Conservation (phyloP, 2,797 vertebrate genomes). For the Darevskia mixta region DNA sequence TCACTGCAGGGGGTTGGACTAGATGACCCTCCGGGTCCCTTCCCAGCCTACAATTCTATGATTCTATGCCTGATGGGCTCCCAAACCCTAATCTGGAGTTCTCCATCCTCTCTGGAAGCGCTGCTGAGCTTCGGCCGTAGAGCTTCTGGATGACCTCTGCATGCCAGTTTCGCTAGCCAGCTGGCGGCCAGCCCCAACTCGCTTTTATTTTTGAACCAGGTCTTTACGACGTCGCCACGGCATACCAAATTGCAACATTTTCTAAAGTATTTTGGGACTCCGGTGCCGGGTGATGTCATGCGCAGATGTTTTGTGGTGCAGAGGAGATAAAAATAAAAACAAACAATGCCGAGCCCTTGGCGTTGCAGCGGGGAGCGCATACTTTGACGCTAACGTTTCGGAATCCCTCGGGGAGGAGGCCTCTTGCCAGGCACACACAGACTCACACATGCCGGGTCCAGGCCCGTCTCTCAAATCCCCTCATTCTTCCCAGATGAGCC, state of each 20-base stretch:
- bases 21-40: no score
- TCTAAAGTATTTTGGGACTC: slow-evolving; percentile 11
- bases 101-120: background rate
- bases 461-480: background rate
- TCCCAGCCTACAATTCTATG: no score
- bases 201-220: slow-evolving; percentile 1
- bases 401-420: background rate
- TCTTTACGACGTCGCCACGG: background rate
- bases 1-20: no score
- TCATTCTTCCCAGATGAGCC: background rate
- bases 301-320: slow-evolving; percentile 29
- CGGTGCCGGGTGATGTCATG: slow-evolving; percentile 1
- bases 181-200: background rate
- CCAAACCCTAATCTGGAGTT: background rate
- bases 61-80: background rate
- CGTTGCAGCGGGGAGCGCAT: background rate
- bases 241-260: slow-evolving; percentile 8
- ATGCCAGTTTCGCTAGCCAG: background rate
- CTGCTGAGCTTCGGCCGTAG: background rate
- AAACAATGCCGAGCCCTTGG: background rate
- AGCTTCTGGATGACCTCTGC: background rate
- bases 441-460: background rate
- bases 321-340: background rate
- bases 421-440: background rate
- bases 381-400: slow-evolving; percentile 8